Evolutionary conservation across 37 sponge, comb jelly and placozoan species (phyloP), one percentile per base, ranked within the genome.

Genomic region (Chondrosia reniformis): DNA sequence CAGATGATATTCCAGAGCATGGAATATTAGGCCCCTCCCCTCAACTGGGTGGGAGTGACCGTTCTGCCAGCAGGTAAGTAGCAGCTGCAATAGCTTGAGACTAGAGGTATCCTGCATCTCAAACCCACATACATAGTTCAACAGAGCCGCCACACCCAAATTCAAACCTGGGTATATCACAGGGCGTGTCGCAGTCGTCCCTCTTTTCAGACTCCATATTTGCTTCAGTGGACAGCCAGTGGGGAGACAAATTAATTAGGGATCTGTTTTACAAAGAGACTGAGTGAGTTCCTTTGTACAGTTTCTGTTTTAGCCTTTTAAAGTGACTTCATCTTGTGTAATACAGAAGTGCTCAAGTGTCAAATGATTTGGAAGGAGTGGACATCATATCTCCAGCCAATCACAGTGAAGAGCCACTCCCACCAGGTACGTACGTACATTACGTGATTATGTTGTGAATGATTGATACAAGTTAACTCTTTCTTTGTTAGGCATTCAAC

Each of bases 1-100:
- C 72, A 1, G 72, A 69, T 7, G 41, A 69, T 34, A 69, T 69
- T 40, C 72, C 41, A 69, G 72, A 69, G 43, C 24, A 69, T 17
- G 72, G 42, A 8, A 40, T 39, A 3, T 44, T 40, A 1, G 17
- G 17, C 28, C n/a, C 61, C 17, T 59, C 61, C 22, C 17, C 17
- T 30, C n/a, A n/a, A n/a, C n/a, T n/a, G n/a, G n/a, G 27, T 56
- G 25, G n/a, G 7, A 4, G 58, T 56, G 58, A 56, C 27, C 27
- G 27, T 6, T 2, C 27, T 2, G n/a, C 3, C n/a, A 28, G 58
- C 58, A 56, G 3, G 7, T 49, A 28, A 24, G 27, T 28, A 56
- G 6, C 27, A 56, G 58, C 15, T 49, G 8, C 58, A 8, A 6
- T 28, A 56, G 2, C 4, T 56, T 24, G n/a, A 6, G 25, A 56